Conservation (phyloP, 1,140 invertebrate species). For the Drosophila erecta region DNA sequence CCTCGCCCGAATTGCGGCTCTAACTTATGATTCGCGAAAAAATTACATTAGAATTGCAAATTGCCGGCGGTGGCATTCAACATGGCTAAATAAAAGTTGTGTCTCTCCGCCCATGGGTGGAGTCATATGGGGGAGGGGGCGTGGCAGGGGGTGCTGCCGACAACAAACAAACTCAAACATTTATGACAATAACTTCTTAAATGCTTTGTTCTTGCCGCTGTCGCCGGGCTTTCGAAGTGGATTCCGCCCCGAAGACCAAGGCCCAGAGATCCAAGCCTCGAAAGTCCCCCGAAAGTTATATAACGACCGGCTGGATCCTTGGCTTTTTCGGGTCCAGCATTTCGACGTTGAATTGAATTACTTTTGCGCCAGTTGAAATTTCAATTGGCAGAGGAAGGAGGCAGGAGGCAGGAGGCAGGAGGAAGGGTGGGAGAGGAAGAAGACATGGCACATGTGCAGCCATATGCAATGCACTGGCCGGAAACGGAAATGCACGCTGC, state of each 20-base stretch:
- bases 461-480: constrained; percentile 73
- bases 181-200: constrained; percentile 83
- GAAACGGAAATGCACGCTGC: constrained; percentile 80
- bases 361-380: constrained; percentile 82
- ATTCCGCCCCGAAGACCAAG: constrained; percentile 7
- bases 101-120: constrained; percentile 52
- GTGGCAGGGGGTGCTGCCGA: constrained; percentile 9
- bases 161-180: constrained; percentile 78
- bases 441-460: constrained; percentile 68
- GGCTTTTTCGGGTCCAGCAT: constrained; percentile 36
- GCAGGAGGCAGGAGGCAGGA: no score
- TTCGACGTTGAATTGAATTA: constrained; percentile 78
- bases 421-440: background rate
- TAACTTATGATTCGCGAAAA: constrained; percentile 83
- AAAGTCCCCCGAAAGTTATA: constrained; percentile 16
- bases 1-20: constrained; percentile 30
- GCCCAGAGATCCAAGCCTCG: background rate
- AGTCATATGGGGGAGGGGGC: constrained; percentile 8
- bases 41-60: constrained; percentile 83
- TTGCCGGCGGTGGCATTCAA: constrained; percentile 62
- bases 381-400: constrained; percentile 69
- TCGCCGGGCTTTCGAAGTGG: constrained; percentile 37
- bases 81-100: constrained; percentile 78
- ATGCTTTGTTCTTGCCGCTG: constrained; percentile 70
- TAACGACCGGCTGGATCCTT: constrained; percentile 57